A percentile compares a stretch with the other conserved stretches of the same genome.
Evolutionary conservation across 2,113 vertebrate genomes (phyloP).

Genomic region (Tupaia chinensis): DNA sequence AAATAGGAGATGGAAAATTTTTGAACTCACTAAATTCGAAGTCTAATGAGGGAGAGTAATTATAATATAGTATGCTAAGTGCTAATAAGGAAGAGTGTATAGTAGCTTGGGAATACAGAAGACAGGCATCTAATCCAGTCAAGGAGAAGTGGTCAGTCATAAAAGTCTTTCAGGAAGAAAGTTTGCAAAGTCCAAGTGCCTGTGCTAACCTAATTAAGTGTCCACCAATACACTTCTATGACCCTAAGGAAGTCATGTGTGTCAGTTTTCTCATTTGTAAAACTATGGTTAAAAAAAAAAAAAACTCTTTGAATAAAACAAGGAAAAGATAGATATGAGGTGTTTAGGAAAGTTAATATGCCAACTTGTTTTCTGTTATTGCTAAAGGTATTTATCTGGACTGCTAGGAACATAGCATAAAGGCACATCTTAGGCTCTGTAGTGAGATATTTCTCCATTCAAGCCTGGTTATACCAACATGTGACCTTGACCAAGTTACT

Average conservation of each 20-base stretch:
- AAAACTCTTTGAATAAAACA: not conserved
- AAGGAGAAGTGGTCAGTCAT: not conserved
- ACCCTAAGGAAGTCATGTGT: not conserved
- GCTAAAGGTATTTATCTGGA: not conserved
- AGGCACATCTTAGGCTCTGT: not conserved
- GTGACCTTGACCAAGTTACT: not conserved
- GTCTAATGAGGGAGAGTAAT: not conserved
- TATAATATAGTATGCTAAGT: not conserved
- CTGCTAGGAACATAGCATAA: not conserved
- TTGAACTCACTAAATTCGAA: not conserved
- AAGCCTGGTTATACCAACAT: not conserved
- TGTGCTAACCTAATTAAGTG: not conserved
- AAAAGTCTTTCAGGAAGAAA: not conserved
- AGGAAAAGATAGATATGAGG: not conserved
- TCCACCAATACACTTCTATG: slow-evolving; percentile 19
- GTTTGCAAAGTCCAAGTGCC: not conserved
- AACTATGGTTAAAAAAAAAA: not conserved
- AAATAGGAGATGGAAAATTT: not conserved
- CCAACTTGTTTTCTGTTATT: slow-evolving; percentile 47
- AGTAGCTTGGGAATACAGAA: not conserved
- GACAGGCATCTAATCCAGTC: not conserved
- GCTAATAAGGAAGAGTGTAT: not conserved
- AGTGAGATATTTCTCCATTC: slow-evolving; percentile 44
- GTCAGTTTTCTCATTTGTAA: slow-evolving; percentile 22
- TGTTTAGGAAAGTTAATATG: slow-evolving; percentile 10